Base-by-base conservation (phyloP, 2,888 invertebrate genomes). In the Subacronicta megacephala region DNA sequence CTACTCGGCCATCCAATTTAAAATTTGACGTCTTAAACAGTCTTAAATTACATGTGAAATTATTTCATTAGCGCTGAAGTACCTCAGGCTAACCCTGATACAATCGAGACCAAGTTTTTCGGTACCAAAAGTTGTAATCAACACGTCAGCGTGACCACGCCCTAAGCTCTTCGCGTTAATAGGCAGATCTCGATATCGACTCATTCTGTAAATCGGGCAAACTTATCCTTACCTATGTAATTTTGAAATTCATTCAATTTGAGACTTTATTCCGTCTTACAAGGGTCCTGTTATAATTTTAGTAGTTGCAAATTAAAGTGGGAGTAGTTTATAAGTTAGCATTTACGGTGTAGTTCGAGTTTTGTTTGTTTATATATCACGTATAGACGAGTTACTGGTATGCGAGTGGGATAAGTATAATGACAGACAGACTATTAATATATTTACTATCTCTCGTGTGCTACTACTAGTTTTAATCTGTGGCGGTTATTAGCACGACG, bases 11-110 rank as follows among this genome's bases (percentile, higher is more conserved):
- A 91, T 90, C 93, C 93, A 94, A 94, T 94, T 94, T 93, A 93
- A 92, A 93, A 89, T 89, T 93, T 94, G 93, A 94, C 93, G 87
- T 94, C 93, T 94, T 94, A 93, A 94, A 93, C 93, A 93, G 90
- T 89, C 89, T 89, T 92, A 94, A 93, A 94, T 93, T 93, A 92
- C 88, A 84, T 83, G 82, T 85, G 88, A 90, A 92, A 93, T 94
- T 92, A 94, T 93, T 93, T 93, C 90, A 93, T 93, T 93, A 93
- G 89, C 76, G 80, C 75, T 75, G 81, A 80, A 82, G 85, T 83
- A 84, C 81, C 88, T 82, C 84, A 75, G 82, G 83, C 80, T 63
- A 68, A 62, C 70, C 70, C 45, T 74, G 80, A 78, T 82, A 83
- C 80, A 82, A 88, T 84, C 84, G 75, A 77, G 61, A 78, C 57